phyloP scores from a whole-genome alignment of 92 coral and sea anemone genomes.

The Umimayanthus chanpuru region DNA sequence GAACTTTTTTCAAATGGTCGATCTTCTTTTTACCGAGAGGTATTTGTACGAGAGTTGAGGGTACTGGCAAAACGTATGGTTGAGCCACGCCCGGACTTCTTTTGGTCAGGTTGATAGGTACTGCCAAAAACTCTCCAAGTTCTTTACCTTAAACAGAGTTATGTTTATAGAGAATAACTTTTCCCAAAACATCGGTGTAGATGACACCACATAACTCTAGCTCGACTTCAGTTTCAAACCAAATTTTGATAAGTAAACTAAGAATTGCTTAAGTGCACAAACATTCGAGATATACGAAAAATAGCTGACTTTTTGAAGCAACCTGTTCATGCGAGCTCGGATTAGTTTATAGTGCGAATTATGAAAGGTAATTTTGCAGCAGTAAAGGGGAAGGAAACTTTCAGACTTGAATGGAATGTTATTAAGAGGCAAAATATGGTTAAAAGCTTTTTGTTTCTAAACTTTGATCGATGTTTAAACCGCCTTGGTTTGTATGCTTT shows the following conservation, averaged over 20 bases:
- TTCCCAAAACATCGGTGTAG: background rate
- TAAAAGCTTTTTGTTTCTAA: background rate
- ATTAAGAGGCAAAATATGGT: background rate
- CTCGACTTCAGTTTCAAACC: background rate
- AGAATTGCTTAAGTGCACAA: background rate
- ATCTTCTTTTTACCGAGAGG: too few relatives aligned
- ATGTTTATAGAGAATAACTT: too few relatives aligned
- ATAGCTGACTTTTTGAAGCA: too few relatives aligned
- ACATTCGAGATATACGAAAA: too few relatives aligned
- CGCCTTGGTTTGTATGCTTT: background rate
- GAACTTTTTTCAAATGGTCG: too few relatives aligned
- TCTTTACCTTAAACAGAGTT: background rate
- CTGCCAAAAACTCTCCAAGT: background rate
- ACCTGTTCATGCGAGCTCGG: background rate
- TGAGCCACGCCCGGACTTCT: too few relatives aligned
- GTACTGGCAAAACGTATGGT: too few relatives aligned
- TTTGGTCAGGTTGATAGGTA: too few relatives aligned
- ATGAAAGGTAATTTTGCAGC: background rate
- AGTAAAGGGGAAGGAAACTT: too few relatives aligned
- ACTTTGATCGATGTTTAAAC: background rate
- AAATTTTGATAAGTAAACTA: background rate
- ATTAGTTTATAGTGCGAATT: background rate
- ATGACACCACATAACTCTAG: background rate
- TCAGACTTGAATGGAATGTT: background rate
- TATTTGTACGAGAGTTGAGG: too few relatives aligned